Evolutionary conservation across 35 echinoderm and acorn worm species (phyloP).

Genomic region (Heliocidaris erythrogramma): DNA sequence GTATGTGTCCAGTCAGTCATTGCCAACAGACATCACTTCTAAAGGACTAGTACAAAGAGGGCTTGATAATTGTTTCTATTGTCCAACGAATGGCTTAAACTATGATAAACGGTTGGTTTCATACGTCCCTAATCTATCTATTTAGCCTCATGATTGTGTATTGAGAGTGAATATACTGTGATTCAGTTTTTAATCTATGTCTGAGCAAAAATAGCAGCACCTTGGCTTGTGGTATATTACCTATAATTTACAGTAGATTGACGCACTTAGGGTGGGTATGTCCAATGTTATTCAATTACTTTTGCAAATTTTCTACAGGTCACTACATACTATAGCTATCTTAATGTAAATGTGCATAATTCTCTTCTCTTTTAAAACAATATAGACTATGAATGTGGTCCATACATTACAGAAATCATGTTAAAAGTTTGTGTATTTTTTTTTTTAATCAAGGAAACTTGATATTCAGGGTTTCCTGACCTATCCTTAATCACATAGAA

Average conservation of each 20-base stretch:
- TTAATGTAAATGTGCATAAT: no score
- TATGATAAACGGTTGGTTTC: neutral
- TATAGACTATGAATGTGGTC: neutral
- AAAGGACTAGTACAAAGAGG: neutral
- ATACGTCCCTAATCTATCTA: neutral
- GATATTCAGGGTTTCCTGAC: neutral
- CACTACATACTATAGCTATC: no score
- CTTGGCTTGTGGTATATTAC: neutral
- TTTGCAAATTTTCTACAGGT: no score
- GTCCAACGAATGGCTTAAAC: neutral
- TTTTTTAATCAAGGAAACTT: neutral
- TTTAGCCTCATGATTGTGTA: neutral
- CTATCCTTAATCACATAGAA: neutral
- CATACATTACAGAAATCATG: neutral
- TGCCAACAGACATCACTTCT: neutral
- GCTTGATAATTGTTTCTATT: constrained; percentile 11
- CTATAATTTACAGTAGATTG: neutral
- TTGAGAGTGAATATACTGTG: neutral
- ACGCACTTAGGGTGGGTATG: neutral
- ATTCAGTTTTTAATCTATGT: neutral
- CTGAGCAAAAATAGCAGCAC: neutral
- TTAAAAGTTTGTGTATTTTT: neutral
- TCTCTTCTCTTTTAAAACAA: no score
- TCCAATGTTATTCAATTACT: no score
- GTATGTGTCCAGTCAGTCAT: neutral